Evolutionary conservation across 2,888 invertebrate genomes (phyloP), one percentile per base, ranked within the genome.

Genomic region (Elysia crispata): DNA sequence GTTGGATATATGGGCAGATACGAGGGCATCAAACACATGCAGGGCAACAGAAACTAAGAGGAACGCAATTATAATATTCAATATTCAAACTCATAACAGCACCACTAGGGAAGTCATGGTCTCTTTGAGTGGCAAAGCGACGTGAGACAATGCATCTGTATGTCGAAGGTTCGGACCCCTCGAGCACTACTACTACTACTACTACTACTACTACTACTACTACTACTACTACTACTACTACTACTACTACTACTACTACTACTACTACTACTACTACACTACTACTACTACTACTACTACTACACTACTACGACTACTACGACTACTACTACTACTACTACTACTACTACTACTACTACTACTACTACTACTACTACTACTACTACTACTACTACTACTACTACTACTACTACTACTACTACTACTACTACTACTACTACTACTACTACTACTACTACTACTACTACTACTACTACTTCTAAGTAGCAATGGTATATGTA

Each of bases 381-480:
- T 23, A 64, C 23, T 23, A 64, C 23, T 23, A 64, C 23, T 23
- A 64, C 23, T 23, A 64, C 23, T 23, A 64, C 23, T 23, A 64
- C 23, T 23, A 64, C 23, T 23, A 64, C 23, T 23, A 64, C 64
- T 23, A 64, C 64, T 23, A 64, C 64, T 23, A 64, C 64, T 23
- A 64, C 64, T 23, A 64, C 64, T 23, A 64, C 64, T 23, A 64
- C 64, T 23, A 64, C 64, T 23, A 64, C 23, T 23, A 64, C 64
- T 23, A 64, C 23, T 23, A 54, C 18, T 18, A 54, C 18, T 18
- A 54, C 18, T 18, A 54, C 18, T 18, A 54, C 18, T 18, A 54
- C 18, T 18, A 54, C 54, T 18, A 54, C 54, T 18, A 54, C 18
- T 54, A 54, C 18, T 54, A 18, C 18, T 15, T 15, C 13, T 54